Conservation (phyloP, 2,888 invertebrate genomes). For the Drosophila kokeensis region DNA sequence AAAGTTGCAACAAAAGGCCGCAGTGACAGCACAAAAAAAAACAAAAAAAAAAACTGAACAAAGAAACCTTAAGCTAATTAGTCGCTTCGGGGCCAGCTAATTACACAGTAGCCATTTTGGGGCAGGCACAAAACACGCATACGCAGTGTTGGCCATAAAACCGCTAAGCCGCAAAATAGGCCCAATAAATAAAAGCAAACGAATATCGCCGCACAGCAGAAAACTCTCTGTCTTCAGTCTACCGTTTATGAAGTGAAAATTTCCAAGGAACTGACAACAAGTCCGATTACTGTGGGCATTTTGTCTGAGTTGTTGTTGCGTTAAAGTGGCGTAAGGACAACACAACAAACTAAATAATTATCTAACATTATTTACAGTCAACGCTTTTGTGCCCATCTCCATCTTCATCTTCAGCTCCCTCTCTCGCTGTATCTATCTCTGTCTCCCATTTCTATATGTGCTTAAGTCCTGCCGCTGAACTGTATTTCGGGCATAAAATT, state of each 20-base stretch:
- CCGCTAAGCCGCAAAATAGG: slow-evolving; percentile 77
- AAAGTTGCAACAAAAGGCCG: slow-evolving; percentile 30
- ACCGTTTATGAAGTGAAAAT: slow-evolving; percentile 71
- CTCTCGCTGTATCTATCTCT: background rate
- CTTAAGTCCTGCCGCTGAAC: slow-evolving; percentile 62
- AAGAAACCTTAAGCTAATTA: slow-evolving; percentile 68
- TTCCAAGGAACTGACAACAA: slow-evolving; percentile 51
- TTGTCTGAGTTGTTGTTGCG: slow-evolving; percentile 28
- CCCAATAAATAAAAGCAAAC: slow-evolving; percentile 69
- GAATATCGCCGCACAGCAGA: slow-evolving; percentile 40
- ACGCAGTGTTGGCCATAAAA: slow-evolving; percentile 67
- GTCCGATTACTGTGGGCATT: slow-evolving; percentile 17
- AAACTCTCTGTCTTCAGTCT: background rate
- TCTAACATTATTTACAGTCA: slow-evolving; percentile 76
- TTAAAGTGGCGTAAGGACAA: slow-evolving; percentile 51
- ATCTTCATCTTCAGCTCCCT: background rate
- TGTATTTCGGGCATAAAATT: slow-evolving; percentile 76
- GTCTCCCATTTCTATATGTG: background rate
- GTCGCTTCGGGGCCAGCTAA: slow-evolving; percentile 67
- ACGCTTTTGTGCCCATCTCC: slow-evolving; percentile 49
- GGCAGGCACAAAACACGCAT: slow-evolving; percentile 35
- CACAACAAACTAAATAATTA: slow-evolving; percentile 76
- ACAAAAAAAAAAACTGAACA: background rate
- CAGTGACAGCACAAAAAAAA: slow-evolving; percentile 10
- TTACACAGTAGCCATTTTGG: slow-evolving; percentile 53